Percentiles rank a stretch among this genome's conserved stretches.
Evolutionary conservation across 2,797 vertebrate genomes (phyloP).

Genomic region (Sebastes vulpes): DNA sequence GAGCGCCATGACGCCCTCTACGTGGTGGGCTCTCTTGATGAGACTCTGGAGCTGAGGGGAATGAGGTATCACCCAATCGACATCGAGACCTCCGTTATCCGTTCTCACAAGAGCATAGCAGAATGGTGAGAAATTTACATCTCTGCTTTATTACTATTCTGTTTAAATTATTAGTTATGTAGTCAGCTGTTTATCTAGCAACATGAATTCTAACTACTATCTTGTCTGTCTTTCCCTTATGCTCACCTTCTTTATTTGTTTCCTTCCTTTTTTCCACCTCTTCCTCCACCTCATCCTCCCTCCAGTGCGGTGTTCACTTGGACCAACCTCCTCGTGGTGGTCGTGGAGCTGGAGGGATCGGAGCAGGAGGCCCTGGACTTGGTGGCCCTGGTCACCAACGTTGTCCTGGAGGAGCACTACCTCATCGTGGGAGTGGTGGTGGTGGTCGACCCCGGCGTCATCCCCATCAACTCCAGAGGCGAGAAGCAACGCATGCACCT

Average conservation of each 20-base stretch:
- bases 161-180: not conserved
- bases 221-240: not conserved
- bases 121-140: conserved; percentile 87
- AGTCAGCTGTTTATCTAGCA: not conserved
- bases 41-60: conserved; percentile 91
- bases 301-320: conserved; percentile 95
- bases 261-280: too few relatives aligned
- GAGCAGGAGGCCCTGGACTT: conserved; percentile 96
- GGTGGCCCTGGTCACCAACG: conserved; percentile 94
- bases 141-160: not conserved
- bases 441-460: conserved; percentile 95
- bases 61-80: conserved; percentile 94
- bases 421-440: conserved; percentile 96
- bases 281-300: not conserved
- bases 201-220: not conserved
- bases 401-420: conserved; percentile 96
- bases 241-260: not conserved
- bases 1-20: conserved; percentile 92
- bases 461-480: conserved; percentile 96
- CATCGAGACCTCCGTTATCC: conserved; percentile 92
- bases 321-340: conserved; percentile 97
- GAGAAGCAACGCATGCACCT: conserved; percentile 99
- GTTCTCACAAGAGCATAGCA: conserved; percentile 92
- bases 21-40: conserved; percentile 91
- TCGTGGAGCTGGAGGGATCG: conserved; percentile 94